Conservation (phyloP, 1,140 invertebrate species). For the Zaprionus africanus region DNA sequence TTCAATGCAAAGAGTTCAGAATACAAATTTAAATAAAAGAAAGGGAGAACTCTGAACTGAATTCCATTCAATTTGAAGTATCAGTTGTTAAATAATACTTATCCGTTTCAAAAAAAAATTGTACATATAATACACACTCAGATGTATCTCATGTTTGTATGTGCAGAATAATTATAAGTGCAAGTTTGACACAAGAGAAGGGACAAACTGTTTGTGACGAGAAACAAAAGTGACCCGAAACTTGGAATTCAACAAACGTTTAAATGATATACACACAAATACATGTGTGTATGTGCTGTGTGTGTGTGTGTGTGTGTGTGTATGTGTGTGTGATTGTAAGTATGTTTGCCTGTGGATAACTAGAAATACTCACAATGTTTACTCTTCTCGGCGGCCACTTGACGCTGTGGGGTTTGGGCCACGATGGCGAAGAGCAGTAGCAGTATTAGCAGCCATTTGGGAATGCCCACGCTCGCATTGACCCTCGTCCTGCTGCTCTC, state of each 20-base stretch:
- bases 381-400: slow-evolving; percentile 82
- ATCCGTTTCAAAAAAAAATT: too few relatives aligned
- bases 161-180: too few relatives aligned
- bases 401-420: slow-evolving; percentile 66
- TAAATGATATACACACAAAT: not conserved
- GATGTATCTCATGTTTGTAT: too few relatives aligned
- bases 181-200: slow-evolving; percentile 6
- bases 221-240: slow-evolving; percentile 29
- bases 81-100: too few relatives aligned
- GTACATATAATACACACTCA: too few relatives aligned
- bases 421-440: slow-evolving; percentile 72
- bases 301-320: not conserved
- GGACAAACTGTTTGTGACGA: slow-evolving; percentile 35
- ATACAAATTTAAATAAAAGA: too few relatives aligned
- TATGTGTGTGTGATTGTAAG: not conserved
- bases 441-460: slow-evolving; percentile 80
- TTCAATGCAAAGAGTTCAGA: too few relatives aligned
- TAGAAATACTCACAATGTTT: slow-evolving; percentile 80
- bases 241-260: not conserved
- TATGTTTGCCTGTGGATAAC: slow-evolving; percentile 8
- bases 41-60: too few relatives aligned
- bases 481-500: slow-evolving; percentile 5
- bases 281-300: not conserved
- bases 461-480: slow-evolving; percentile 52
- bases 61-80: too few relatives aligned